Evolutionary conservation across 2,113 vertebrate genomes (phyloP), one percentile per base, ranked within the genome.

Genomic region (Glaucomys volans): DNA sequence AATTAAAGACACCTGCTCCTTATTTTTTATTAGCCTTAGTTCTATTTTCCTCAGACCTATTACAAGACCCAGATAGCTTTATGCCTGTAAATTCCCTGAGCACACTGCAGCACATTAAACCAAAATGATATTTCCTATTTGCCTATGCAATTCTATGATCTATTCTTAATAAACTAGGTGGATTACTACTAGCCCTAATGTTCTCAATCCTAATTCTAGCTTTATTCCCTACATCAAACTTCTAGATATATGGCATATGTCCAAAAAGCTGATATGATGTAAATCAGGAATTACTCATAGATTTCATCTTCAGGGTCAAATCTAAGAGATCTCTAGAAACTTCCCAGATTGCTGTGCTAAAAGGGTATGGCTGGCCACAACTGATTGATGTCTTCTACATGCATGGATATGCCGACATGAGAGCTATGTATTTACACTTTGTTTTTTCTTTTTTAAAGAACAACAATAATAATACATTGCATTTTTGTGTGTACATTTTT

Each of bases 111-210:
- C 59, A 26, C 59, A 44, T 20, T 2, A 91, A 97, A 52, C 42
- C 20, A 13, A 84, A 96, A 79, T 69, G 5, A 44, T 97, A 76
- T 0, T 72, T 96, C 59, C 84, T 83, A 32, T 62, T 64, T 20
- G 28, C 26, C 26, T 82, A 32, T 3, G 28, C 37, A 18, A 62
- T 44, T 4, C 2, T 82, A 82, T 28, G 8, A 42, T 62, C 40
- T 28, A 44, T 44, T 28, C 72, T 40, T 28, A 75, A 16, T 74
- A 42, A 74, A 74, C 10, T 44, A 28, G 42, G 40, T 7, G 12
- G 40, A 14, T 26, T 75, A 28, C 6, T 75, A 30, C 6, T 75
- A 30, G 26, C 35, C 72, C 26, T 75, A 69, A 6, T 69, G 6
- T 18, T n/a, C 16, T 69, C 66, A 69, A n/a, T 69, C 6, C 5